A percentile compares a stretch with the other conserved stretches of the same genome.
phyloP scores from a whole-genome alignment of 1,140 invertebrate genomes.

The Steinernema feltiae region DNA sequence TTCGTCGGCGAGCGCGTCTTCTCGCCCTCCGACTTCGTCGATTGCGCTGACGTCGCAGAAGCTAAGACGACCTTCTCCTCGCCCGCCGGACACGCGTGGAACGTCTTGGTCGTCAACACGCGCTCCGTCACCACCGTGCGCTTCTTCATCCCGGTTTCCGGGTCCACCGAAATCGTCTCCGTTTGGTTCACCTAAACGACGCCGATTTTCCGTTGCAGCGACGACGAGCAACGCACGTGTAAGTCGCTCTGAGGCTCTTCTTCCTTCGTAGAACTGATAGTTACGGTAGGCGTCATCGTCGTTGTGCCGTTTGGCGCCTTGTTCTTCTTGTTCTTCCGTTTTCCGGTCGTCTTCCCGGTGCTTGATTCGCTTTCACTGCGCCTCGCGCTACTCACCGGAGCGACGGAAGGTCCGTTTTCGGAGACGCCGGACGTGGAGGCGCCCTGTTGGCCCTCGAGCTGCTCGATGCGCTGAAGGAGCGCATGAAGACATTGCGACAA shows the following conservation, averaged over 20 bases:
- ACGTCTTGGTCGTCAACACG: conserved; percentile 39
- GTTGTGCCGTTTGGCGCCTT: conserved; percentile 24
- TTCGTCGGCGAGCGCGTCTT: background rate
- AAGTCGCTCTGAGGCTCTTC: background rate
- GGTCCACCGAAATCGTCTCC: conserved; percentile 45
- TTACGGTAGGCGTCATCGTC: background rate
- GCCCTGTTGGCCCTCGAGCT: conserved; percentile 38
- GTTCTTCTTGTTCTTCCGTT: conserved; percentile 18
- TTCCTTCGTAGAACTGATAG: background rate
- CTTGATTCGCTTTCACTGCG: background rate
- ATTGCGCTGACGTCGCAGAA: conserved; percentile 3
- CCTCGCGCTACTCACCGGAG: background rate
- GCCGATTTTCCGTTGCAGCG: background rate
- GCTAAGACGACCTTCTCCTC: conserved; percentile 9
- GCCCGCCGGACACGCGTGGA: conserved; percentile 25
- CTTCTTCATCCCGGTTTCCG: conserved; percentile 46
- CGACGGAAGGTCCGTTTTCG: background rate
- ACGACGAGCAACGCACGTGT: conserved; percentile 7
- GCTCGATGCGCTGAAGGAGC: conserved; percentile 47
- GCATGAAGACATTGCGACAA: conserved; percentile 46
- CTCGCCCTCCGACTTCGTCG: background rate
- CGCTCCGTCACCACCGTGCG: conserved; percentile 47
- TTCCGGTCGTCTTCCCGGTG: background rate
- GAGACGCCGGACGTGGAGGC: background rate
- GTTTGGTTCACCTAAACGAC: conserved; percentile 28